These are phyloP conservation scores for Sminthopsis crassicaudata DNA, from an alignment of 2,113 vertebrate species.

Conservation along the genomic window DNA sequence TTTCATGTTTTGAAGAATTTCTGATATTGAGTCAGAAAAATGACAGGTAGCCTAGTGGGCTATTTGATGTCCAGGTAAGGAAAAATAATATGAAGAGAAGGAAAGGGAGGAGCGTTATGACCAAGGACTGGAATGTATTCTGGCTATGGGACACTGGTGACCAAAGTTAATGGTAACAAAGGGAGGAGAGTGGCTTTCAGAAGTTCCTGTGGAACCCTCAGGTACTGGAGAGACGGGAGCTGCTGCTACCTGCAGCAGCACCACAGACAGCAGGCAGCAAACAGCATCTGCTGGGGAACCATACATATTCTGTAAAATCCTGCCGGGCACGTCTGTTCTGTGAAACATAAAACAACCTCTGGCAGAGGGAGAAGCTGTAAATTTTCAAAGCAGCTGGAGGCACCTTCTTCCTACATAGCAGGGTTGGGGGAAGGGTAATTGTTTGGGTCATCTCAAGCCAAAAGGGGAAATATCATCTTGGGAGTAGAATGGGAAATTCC, in stretches of 20 bases:
- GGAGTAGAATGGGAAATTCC: not conserved
- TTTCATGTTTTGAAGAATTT: not conserved
- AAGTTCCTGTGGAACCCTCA: not conserved
- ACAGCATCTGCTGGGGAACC: not conserved
- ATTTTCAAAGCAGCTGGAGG: not conserved
- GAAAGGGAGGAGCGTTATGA: not conserved
- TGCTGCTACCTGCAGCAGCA: not conserved
- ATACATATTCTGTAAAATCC: not conserved
- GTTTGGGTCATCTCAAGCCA: not conserved
- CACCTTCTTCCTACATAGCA: not conserved
- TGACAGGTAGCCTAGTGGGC: not conserved
- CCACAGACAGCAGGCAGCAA: not conserved
- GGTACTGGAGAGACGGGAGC: not conserved
- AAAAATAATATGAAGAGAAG: not conserved
- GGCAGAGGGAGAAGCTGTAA: not conserved
- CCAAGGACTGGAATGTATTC: not conserved
- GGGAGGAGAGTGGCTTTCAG: not conserved
- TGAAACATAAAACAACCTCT: not conserved
- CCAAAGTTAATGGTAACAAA: not conserved
- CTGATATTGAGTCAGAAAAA: not conserved
- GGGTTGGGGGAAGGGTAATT: not conserved
- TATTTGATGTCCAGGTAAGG: not conserved
- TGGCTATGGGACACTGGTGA: not conserved
- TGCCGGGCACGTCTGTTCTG: not conserved
- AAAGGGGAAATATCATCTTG: not conserved